These are phyloP conservation scores for Cyprinodon variegatus DNA, from an alignment of 2,113 vertebrate genomes.

Conservation along the genomic window DNA sequence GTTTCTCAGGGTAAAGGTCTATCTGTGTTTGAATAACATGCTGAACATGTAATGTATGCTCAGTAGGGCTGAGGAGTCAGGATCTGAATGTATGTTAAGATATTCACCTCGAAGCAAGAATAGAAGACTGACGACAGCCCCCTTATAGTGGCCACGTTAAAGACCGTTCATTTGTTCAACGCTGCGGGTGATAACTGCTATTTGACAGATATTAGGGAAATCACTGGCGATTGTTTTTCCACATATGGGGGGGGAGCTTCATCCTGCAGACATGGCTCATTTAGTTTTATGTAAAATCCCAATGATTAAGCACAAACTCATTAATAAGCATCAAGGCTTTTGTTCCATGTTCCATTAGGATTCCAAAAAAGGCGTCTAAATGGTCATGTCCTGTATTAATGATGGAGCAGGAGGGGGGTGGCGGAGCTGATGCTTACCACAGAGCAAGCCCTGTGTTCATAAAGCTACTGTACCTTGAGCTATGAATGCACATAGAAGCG, in stretches of 20 bases:
- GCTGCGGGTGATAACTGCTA: conserved; percentile 8
- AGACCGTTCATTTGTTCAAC: conserved; percentile 12
- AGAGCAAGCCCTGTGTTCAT: neutral
- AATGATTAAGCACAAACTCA: neutral
- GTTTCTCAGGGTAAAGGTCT: conserved; percentile 55
- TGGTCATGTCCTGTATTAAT: neutral
- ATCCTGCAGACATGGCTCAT: neutral
- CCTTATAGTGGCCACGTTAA: conserved; percentile 36
- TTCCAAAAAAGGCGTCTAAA: neutral
- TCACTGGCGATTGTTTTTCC: conserved; percentile 7
- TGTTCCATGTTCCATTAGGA: neutral
- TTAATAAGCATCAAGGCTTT: neutral
- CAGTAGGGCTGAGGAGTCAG: conserved; percentile 31
- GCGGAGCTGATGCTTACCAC: neutral
- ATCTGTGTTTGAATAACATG: conserved; percentile 45
- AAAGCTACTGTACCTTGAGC: neutral
- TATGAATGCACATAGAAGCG: neutral
- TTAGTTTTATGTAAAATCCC: no score
- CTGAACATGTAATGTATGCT: conserved; percentile 29
- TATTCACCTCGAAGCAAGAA: conserved; percentile 12
- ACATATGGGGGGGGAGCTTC: neutral
- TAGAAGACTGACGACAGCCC: neutral
- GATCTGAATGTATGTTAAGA: conserved; percentile 27
- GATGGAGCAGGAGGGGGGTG: neutral
- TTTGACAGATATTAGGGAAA: conserved; percentile 30